Conservation (phyloP, 2,113 vertebrate species). For the Cynopterus brachyotis region DNA sequence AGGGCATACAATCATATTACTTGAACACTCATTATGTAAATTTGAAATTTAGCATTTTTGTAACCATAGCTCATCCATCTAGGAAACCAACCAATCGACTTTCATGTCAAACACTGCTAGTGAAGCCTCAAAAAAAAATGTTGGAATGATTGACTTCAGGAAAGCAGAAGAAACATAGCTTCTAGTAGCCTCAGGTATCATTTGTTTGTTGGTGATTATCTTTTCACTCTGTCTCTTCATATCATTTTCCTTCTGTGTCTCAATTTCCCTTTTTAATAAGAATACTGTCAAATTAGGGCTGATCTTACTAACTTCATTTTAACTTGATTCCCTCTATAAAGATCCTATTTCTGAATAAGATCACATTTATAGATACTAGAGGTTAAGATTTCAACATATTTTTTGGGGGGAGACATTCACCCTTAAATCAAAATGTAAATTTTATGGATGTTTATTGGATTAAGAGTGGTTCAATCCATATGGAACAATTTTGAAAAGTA, state of each 20-base stretch:
- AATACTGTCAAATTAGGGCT: background rate
- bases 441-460: background rate
- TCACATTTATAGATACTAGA: background rate
- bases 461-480: background rate
- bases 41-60: slow-evolving; percentile 31
- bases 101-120: background rate
- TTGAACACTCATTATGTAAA: slow-evolving; percentile 35
- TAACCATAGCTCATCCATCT: background rate
- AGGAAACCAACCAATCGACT: background rate
- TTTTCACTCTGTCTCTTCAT: background rate
- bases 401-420: background rate
- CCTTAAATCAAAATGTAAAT: background rate
- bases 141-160: background rate
- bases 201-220: background rate
- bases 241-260: background rate
- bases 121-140: background rate
- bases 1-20: background rate
- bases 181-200: background rate
- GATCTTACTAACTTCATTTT: background rate
- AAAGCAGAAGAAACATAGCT: background rate
- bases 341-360: background rate
- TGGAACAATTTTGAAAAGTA: background rate
- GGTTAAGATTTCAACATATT: background rate
- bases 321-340: background rate
- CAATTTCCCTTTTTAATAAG: background rate